Conservation (phyloP, 2,113 vertebrate genomes). For the Thymallus thymallus region DNA sequence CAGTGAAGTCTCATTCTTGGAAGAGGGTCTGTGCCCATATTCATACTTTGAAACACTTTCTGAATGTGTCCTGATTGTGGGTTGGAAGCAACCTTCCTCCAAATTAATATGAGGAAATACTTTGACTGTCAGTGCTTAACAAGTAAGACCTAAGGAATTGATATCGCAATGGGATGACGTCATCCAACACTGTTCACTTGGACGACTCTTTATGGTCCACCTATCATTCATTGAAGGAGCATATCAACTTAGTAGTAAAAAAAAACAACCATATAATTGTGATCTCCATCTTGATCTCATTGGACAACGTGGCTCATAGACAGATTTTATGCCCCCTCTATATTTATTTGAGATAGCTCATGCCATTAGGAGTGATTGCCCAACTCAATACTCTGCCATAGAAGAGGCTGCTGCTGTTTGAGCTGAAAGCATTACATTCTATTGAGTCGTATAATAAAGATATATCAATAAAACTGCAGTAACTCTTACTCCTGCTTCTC, state of each 20-base stretch:
- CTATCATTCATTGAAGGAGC: background rate
- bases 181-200: background rate
- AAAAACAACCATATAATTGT: constrained; percentile 3
- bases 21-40: too few relatives aligned
- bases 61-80: too few relatives aligned
- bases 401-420: constrained; percentile 49
- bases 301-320: constrained; percentile 29
- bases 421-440: constrained; percentile 59
- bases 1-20: too few relatives aligned
- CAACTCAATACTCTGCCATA: constrained; percentile 47
- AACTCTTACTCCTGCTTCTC: constrained; percentile 43
- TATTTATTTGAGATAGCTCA: constrained; percentile 42
- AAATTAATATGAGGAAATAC: too few relatives aligned
- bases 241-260: background rate
- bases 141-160: too few relatives aligned
- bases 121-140: too few relatives aligned
- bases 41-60: too few relatives aligned
- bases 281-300: constrained; percentile 28
- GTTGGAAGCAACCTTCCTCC: too few relatives aligned
- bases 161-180: too few relatives aligned
- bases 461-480: constrained; percentile 64
- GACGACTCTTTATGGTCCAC: too few relatives aligned
- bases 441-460: constrained; percentile 68
- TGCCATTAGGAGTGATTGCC: constrained; percentile 55
- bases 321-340: constrained; percentile 17